Evolutionary conservation across 2,113 vertebrate genomes (phyloP), one percentile per base, ranked within the genome.

Genomic region (Phoenicopterus ruber): DNA sequence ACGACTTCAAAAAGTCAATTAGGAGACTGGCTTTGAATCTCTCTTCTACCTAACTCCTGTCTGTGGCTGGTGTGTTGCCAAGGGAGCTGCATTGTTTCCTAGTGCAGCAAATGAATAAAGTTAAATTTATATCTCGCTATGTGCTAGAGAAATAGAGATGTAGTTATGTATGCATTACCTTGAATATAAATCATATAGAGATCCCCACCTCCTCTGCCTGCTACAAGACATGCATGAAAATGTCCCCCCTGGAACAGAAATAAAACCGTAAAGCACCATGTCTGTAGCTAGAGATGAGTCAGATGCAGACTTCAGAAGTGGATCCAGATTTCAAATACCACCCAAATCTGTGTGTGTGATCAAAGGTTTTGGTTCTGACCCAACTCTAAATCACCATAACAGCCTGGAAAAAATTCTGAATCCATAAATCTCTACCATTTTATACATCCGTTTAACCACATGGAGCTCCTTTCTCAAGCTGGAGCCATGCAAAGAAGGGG

Each of bases 131-230:
- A 88, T 92, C 76, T 67, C 0, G 1, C 71, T 82, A 10, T 86
- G 76, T 88, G 86, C 90, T 94, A 40, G 71, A 94, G 94, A 96
- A 96, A 96, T 94, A 93, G 88, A 95, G 88, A 96, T 91, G 82
- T 81, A 74, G 84, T 91, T 95, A 91, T 94, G 55, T 82, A 95
- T 97, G 90, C 82, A 90, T 96, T 95, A 97, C 91, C 92, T 96
- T 92, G 95, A 96, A 96, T 92, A 96, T 95, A 96, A 96, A 95
- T 96, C 76, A 82, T 84, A 58, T 21, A 74, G 73, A 93, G 88
- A 88, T 92, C 83, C 47, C 91, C 67, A 89, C 88, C 96, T 95
- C 76, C 57, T 90, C 92, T 96, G 88, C 87, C 74, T 93, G 93
- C 88, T 88, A 63, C 86, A 90, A 83, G 79, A 78, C 79, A 84